Base-by-base conservation (phyloP, 1,140 invertebrate genomes). In the Cataglyphis hispanica region DNA sequence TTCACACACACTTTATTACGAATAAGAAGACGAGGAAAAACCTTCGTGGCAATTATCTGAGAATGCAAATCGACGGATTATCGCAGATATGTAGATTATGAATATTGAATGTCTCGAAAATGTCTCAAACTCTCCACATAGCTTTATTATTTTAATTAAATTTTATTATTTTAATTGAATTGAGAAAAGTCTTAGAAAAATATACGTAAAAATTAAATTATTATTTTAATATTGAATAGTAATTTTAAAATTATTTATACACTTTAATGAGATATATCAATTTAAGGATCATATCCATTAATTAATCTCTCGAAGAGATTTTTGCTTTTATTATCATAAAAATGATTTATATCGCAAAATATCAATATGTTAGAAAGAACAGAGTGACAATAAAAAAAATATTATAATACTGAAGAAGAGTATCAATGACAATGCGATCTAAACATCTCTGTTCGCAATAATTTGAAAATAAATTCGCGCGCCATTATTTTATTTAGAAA, bases 391-490 rank as follows among this genome's bases (percentile, higher is more conserved):
- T 11, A 53, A 5, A 22, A 74, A 67, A 67, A 66, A 0, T 50
- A 13, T 27, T 64, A 2, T 16, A 2, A 25, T 27, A 37, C 10
- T 19, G 5, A 58, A 37, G 0, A 1, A 40, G 10, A 40, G 10
- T 56, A n/a, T 19, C 19, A 53, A 74, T 19, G 27, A 13, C n/a
- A 37, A 25, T 25, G 6, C n/a, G 22, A n/a, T 25, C 19, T 22
- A 19, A 60, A 70, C 1, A 31, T 72, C 19, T 31, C 13, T 58
- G n/a, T 60, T 72, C 46, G 22, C 6, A 46, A 61, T n/a, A 16
- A 46, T 61, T 72, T 43, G 7, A 74, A 60, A 83, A 83, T 83
- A 74, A 74, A 83, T 34, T 46, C 22, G 37, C 19, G 37, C 19
- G 13, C 27, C 37, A 58, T 31, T 43, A 46, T 11, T 43, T 43